These are phyloP conservation scores for Orthosia gracilis DNA, from an alignment of 2,888 invertebrate species.

Conservation along the genomic window DNA sequence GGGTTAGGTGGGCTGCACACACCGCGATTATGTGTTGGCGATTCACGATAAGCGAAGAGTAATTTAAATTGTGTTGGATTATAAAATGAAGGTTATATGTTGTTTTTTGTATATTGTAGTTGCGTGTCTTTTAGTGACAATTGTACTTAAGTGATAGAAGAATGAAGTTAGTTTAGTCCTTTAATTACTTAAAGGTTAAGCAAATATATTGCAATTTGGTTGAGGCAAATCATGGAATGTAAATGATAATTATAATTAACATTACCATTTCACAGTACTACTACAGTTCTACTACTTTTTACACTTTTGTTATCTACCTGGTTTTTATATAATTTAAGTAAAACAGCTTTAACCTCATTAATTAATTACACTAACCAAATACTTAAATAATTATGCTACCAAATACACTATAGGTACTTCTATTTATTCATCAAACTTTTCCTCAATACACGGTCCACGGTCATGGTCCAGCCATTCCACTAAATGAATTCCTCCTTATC, in stretches of 20 bases:
- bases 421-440: neutral
- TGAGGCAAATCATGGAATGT: no score
- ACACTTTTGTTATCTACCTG: no score
- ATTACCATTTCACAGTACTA: no score
- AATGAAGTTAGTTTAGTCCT: neutral
- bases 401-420: neutral
- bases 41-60: constrained; percentile 29
- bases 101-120: neutral
- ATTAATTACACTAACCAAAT: no score
- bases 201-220: no score
- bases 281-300: no score
- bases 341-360: neutral
- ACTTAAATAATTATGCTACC: neutral
- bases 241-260: no score
- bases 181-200: neutral
- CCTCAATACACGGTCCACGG: neutral
- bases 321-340: no score
- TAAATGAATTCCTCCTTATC: constrained; percentile 49
- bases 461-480: neutral
- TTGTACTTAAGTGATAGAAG: no score
- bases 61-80: constrained; percentile 22
- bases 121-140: no score
- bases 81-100: neutral
- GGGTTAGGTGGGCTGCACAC: constrained; percentile 46
- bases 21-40: constrained; percentile 18